Percentiles rank a stretch among this genome's conserved stretches.
Conservation (phyloP, 2,113 vertebrate species). For the Barnardius zonarius region DNA sequence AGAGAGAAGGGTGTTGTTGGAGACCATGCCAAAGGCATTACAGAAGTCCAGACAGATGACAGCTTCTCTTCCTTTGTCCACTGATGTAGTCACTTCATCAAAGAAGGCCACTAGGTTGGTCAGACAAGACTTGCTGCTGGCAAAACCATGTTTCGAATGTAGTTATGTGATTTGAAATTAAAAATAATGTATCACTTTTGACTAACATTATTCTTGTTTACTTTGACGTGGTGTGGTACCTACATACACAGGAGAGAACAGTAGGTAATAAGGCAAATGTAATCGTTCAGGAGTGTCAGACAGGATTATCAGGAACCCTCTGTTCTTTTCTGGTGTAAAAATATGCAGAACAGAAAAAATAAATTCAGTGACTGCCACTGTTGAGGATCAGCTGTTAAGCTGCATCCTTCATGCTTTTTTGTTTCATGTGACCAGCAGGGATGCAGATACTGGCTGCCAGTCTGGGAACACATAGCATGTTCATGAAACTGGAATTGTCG, state of each 20-base stretch:
- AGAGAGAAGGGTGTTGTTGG: background rate
- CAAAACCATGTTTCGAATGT: background rate
- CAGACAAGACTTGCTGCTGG: background rate
- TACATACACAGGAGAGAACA: background rate
- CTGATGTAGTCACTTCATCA: background rate
- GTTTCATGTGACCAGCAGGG: background rate
- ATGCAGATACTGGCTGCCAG: background rate
- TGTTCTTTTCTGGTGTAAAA: conserved; percentile 21
- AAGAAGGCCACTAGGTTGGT: background rate
- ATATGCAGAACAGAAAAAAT: conserved; percentile 15
- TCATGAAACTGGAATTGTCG: background rate
- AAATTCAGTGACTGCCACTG: background rate
- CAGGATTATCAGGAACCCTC: background rate
- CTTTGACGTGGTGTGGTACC: background rate
- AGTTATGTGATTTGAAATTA: background rate
- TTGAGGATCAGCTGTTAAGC: background rate
- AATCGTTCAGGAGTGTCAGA: conserved; percentile 7
- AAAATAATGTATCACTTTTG: background rate
- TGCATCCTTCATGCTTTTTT: background rate
- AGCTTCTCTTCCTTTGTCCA: background rate
- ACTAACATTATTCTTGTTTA: background rate
- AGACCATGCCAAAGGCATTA: background rate
- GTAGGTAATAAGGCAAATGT: background rate
- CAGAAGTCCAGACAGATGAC: no score
- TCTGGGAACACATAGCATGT: background rate